Percentiles rank a stretch among this genome's conserved stretches.
phyloP scores from a whole-genome alignment of 2,888 invertebrate species.

The Mythimna lalbum region DNA sequence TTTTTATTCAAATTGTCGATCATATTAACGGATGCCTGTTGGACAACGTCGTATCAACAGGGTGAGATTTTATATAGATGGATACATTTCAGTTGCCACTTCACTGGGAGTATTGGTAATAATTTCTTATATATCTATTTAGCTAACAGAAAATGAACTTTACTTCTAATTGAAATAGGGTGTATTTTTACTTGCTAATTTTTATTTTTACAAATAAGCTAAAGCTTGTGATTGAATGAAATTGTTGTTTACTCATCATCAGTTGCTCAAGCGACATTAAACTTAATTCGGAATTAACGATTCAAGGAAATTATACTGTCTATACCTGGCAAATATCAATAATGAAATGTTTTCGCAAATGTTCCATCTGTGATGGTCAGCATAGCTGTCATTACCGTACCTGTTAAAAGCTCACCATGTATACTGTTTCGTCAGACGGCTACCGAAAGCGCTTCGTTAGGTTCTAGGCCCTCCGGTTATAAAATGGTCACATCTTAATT shows the following conservation, averaged over 20 bases:
- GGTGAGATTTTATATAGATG: slow-evolving; percentile 16
- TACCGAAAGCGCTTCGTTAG: not conserved
- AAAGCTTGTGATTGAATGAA: not conserved
- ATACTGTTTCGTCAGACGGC: not conserved
- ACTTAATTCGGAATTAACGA: not conserved
- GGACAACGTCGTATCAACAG: not conserved
- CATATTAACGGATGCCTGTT: not conserved
- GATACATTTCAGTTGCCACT: not conserved
- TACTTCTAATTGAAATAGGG: not conserved
- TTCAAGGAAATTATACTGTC: not conserved
- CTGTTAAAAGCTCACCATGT: slow-evolving; percentile 17
- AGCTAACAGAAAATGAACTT: not conserved
- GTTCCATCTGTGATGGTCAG: not conserved
- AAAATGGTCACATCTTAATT: slow-evolving; percentile 24
- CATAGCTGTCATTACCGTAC: not conserved
- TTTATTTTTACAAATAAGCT: not conserved
- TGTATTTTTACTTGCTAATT: not conserved
- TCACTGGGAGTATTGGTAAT: slow-evolving; percentile 1
- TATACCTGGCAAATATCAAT: not conserved
- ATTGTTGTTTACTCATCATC: not conserved
- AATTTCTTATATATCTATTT: not conserved
- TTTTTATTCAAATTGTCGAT: not conserved
- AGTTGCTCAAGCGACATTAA: slow-evolving; percentile 1
- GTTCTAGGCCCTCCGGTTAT: slow-evolving; percentile 4
- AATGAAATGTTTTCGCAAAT: not conserved